Evolutionary conservation across 2,113 vertebrate genomes (phyloP).

Genomic region (Clarias macrocephalus): DNA sequence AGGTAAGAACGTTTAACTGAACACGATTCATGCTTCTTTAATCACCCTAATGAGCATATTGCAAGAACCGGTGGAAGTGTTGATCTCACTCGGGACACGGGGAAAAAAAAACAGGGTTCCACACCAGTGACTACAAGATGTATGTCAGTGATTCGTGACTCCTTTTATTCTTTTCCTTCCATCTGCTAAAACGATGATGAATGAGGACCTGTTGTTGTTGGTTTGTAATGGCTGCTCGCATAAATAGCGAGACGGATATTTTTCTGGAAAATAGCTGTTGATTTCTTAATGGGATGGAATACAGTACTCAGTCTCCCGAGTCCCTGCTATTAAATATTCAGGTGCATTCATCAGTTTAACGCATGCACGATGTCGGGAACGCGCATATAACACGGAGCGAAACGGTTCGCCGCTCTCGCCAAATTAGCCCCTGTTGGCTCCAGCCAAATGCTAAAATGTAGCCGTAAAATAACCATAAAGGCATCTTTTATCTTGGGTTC

Average conservation of each 20-base stretch:
- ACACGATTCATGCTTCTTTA: constrained; percentile 31
- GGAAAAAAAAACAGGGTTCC: constrained; percentile 28
- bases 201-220: background rate
- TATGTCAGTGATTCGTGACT: constrained; percentile 13
- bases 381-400: constrained; percentile 55
- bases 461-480: constrained; percentile 43
- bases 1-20: constrained; percentile 67
- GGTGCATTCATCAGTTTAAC: constrained; percentile 40
- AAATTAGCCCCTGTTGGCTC: constrained; percentile 43
- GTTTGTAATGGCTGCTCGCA: background rate
- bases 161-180: constrained; percentile 7
- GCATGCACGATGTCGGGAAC: constrained; percentile 49
- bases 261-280: constrained; percentile 45
- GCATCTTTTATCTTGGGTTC: constrained; percentile 40
- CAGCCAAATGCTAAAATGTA: constrained; percentile 37
- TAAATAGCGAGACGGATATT: constrained; percentile 39
- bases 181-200: background rate
- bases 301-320: constrained; percentile 3
- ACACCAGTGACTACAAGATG: background rate
- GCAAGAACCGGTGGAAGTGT: background rate
- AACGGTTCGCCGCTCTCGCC: constrained; percentile 30
- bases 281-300: constrained; percentile 32
- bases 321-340: constrained; percentile 36
- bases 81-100: constrained; percentile 28
- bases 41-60: constrained; percentile 31